Percentiles rank a stretch among this genome's conserved stretches.
These are phyloP conservation scores for Podabrus alpinus DNA, from an alignment of 2,888 invertebrate species.

Conservation along the genomic window DNA sequence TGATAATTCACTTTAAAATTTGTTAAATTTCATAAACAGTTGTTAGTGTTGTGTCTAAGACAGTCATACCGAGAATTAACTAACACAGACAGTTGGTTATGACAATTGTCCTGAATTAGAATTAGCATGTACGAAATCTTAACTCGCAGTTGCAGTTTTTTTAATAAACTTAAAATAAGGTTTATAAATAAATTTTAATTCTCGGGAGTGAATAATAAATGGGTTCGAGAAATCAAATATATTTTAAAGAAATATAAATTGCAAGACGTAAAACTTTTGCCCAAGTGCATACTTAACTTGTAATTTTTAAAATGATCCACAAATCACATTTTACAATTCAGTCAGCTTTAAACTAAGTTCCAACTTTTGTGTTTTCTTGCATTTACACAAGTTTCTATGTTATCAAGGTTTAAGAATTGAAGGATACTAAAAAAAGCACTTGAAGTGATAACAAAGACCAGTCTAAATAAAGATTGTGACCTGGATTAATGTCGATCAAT, in stretches of 20 bases:
- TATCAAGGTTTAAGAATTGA: not conserved
- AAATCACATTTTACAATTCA: not conserved
- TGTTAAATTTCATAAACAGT: not conserved
- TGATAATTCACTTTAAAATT: not conserved
- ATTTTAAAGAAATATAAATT: not conserved
- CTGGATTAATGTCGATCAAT: not conserved
- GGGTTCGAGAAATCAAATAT: not conserved
- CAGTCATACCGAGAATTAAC: not conserved
- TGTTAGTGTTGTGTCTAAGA: not conserved
- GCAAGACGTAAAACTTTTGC: not conserved
- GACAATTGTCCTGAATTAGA: not conserved
- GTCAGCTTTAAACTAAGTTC: not conserved
- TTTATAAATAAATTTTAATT: not conserved
- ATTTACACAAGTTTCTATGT: not conserved
- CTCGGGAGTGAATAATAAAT: not conserved
- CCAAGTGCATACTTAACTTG: not conserved
- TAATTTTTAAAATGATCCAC: not conserved
- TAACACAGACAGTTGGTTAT: not conserved
- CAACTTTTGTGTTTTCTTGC: not conserved
- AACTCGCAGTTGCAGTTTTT: not conserved
- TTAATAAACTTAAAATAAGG: not conserved
- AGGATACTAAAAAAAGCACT: not conserved
- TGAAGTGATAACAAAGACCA: not conserved
- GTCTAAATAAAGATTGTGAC: not conserved
- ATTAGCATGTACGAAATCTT: not conserved